Conservation (phyloP, 2,888 invertebrate species). For the Tenthredo mesomela region DNA sequence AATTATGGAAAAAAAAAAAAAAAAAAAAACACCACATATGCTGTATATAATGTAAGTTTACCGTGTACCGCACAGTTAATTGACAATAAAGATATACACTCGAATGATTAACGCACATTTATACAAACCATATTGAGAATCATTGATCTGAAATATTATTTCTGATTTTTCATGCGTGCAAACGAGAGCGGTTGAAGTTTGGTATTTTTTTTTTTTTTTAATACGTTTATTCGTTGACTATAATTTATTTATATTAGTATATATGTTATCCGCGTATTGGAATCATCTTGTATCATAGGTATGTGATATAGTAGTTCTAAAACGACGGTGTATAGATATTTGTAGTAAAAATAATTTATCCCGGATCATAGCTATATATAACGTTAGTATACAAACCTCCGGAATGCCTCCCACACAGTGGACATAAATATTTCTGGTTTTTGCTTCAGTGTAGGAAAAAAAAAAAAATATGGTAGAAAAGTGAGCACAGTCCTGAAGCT, state of each 20-base stretch:
- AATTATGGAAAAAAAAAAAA: background rate
- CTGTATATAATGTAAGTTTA: background rate
- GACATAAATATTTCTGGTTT: constrained; percentile 4
- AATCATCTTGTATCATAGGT: background rate
- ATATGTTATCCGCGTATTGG: background rate
- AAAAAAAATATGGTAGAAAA: background rate
- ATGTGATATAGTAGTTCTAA: background rate
- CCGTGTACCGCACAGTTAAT: background rate
- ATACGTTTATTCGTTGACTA: background rate
- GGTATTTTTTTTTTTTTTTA: no score
- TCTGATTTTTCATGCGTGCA: background rate
- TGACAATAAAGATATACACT: background rate
- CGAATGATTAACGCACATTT: background rate
- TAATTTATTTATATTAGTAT: background rate
- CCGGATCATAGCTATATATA: background rate
- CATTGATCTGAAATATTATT: background rate
- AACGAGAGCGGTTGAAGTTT: background rate
- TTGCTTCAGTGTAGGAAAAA: background rate
- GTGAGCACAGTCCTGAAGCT: background rate
- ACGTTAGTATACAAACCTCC: background rate
- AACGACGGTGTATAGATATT: background rate
- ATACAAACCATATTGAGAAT: background rate
- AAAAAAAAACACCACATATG: background rate
- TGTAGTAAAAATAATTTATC: background rate
- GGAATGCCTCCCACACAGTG: background rate